A percentile compares a stretch with the other conserved stretches of the same genome.
Conservation (phyloP, 1,140 invertebrate genomes). For the Anadara kagoshimensis region DNA sequence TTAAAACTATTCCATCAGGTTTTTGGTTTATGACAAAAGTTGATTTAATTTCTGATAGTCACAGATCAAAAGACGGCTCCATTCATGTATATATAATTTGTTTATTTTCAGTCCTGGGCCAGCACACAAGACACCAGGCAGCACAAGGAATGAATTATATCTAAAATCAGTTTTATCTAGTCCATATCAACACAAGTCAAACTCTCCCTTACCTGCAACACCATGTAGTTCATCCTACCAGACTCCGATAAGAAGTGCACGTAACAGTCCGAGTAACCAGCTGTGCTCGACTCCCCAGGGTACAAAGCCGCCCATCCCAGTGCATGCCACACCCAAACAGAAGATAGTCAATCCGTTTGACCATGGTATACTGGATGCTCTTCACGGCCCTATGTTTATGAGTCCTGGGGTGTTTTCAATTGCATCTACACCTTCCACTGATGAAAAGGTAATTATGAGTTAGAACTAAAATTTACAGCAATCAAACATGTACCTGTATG, state of each 20-base stretch:
- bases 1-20: no score
- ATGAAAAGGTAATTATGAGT: constrained; percentile 42
- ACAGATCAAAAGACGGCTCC: no score
- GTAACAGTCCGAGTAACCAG: constrained; percentile 1
- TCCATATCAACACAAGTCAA: constrained; percentile 50
- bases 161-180: constrained; percentile 54
- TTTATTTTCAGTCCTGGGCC: constrained; percentile 46
- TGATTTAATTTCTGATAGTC: no score
- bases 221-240: constrained; percentile 37
- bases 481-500: no score
- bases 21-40: no score
- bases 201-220: constrained; percentile 48
- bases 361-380: constrained; percentile 38
- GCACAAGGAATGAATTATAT: constrained; percentile 51
- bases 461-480: no score
- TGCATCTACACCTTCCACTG: constrained; percentile 53
- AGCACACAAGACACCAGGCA: constrained; percentile 37
- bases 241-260: constrained; percentile 33
- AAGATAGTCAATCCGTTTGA: constrained; percentile 64
- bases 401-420: constrained; percentile 62
- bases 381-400: constrained; percentile 60
- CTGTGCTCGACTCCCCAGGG: constrained; percentile 37
- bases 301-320: background rate
- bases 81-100: no score
- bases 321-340: constrained; percentile 9